phyloP scores from a whole-genome alignment of 2,113 vertebrate genomes.

The Planiliza haematocheilus region DNA sequence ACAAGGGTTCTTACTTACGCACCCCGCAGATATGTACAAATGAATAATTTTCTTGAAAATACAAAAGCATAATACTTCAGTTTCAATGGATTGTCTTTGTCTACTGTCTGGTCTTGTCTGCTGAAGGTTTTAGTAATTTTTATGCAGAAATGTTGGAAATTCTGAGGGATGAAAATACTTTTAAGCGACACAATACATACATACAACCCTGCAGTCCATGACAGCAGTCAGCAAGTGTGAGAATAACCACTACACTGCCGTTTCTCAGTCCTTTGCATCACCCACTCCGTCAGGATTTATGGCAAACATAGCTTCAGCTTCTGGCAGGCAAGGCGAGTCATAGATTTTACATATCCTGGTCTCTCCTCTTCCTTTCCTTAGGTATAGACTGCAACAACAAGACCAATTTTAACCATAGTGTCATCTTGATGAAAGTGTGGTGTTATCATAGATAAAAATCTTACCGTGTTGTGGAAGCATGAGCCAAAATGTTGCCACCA shows the following conservation, averaged over 20 bases:
- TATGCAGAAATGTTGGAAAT: too few species aligned
- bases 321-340: constrained; percentile 91
- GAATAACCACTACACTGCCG: background rate
- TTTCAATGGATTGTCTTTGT: too few species aligned
- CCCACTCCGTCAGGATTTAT: constrained; percentile 92
- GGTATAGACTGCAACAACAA: constrained; percentile 83
- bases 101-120: too few species aligned
- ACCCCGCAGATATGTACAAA: too few species aligned
- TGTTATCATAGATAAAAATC: background rate
- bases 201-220: constrained; percentile 1
- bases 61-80: too few species aligned
- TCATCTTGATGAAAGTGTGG: background rate
- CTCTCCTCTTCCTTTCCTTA: constrained; percentile 91
- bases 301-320: constrained; percentile 94
- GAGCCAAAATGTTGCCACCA: constrained; percentile 95
- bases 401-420: background rate
- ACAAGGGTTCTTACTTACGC: too few species aligned
- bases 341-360: constrained; percentile 95
- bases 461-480: constrained; percentile 96
- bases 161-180: too few species aligned
- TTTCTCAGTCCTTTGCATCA: constrained; percentile 91
- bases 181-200: background rate
- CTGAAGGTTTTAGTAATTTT: too few species aligned
- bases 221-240: background rate
- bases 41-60: too few species aligned